phyloP scores from a whole-genome alignment of 2,113 vertebrate genomes.

The Sminthopsis crassicaudata region DNA sequence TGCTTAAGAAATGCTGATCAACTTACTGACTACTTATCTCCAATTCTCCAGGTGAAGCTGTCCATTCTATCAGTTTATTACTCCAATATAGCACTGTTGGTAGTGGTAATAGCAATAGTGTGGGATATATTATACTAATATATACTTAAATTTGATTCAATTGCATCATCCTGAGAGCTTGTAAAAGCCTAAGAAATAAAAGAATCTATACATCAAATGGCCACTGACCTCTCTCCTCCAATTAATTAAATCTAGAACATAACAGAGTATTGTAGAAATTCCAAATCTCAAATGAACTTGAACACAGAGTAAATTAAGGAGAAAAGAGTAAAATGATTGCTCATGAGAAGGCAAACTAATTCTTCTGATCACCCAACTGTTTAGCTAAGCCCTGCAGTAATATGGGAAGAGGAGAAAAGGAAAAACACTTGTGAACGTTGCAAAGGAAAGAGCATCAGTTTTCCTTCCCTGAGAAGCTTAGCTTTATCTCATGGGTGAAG shows the following conservation, averaged over 20 bases:
- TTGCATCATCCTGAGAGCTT: not conserved
- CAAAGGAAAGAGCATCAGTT: not conserved
- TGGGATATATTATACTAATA: not conserved
- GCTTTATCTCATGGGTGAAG: not conserved
- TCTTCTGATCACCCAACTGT: not conserved
- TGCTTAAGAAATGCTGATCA: not conserved
- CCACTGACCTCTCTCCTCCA: conserved; percentile 14
- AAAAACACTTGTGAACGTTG: not conserved
- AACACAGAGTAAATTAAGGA: not conserved
- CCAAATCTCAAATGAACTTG: conserved; percentile 5
- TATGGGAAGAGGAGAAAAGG: not conserved
- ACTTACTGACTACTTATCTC: not conserved
- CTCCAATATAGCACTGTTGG: not conserved
- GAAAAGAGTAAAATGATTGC: conserved; percentile 29
- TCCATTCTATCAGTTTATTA: not conserved
- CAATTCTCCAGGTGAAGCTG: not conserved
- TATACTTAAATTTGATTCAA: not conserved
- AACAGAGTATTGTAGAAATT: not conserved
- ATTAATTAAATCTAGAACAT: conserved; percentile 40
- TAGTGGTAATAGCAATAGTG: not conserved
- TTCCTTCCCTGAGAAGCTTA: not conserved
- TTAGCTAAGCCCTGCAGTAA: conserved; percentile 12
- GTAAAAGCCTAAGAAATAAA: not conserved
- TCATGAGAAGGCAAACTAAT: not conserved
- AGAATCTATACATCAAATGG: not conserved